Percentiles rank a stretch among this genome's conserved stretches.
Conservation (phyloP, 2,888 invertebrate species). For the Drosophila tanythrix region DNA sequence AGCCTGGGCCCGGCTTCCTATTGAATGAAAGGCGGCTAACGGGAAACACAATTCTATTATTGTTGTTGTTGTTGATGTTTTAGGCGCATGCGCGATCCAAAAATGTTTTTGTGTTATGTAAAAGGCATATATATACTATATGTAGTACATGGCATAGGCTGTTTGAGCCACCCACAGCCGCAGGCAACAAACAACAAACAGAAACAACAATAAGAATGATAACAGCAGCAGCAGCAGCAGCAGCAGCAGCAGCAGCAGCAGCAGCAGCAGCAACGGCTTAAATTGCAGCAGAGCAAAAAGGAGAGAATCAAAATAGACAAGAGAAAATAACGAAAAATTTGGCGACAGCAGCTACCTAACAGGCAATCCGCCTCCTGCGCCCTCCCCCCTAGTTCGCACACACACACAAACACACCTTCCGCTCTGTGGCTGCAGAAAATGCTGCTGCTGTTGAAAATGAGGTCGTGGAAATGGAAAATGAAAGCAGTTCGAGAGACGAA, state of each 20-base stretch:
- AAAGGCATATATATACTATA: conserved; percentile 1
- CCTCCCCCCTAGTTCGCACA: neutral
- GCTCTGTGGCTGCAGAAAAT: conserved; percentile 7
- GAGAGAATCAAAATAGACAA: conserved; percentile 40
- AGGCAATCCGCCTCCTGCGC: neutral
- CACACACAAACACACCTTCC: neutral
- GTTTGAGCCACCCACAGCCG: conserved; percentile 71
- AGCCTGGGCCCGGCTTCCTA: conserved; percentile 56
- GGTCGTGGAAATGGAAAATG: conserved; percentile 85
- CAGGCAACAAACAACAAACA: conserved; percentile 38
- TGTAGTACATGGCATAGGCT: conserved; percentile 29
- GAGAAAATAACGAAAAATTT: conserved; percentile 50
- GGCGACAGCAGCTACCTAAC: conserved; percentile 20
- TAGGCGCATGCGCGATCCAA: conserved; percentile 67
- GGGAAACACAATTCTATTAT: conserved; percentile 49
- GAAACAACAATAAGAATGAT: neutral
- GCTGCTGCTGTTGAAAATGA: conserved; percentile 70
- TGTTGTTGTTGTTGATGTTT: conserved; percentile 6
- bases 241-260: conserved; percentile 13
- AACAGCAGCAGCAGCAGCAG: conserved; percentile 20
- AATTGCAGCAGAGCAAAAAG: conserved; percentile 49
- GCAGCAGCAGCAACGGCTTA: conserved; percentile 40
- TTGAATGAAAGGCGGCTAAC: conserved; percentile 65
- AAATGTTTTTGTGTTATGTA: conserved; percentile 22
- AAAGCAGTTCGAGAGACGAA: conserved; percentile 80